Evolutionary conservation across 2,797 vertebrate genomes (phyloP), one percentile per base, ranked within the genome.

Genomic region (Leptoclinus maculatus): DNA sequence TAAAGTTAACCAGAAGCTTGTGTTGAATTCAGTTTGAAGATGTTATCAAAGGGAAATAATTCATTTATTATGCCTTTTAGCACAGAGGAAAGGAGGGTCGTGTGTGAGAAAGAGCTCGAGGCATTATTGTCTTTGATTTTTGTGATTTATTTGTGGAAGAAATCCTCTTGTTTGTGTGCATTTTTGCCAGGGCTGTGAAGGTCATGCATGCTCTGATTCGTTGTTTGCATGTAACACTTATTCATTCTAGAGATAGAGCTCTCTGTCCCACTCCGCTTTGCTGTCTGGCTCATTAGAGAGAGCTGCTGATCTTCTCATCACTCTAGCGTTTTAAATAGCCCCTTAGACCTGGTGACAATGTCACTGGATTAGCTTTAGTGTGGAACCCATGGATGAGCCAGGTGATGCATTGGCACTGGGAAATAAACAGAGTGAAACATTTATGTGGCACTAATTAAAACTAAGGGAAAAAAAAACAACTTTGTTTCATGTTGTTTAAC

Each of bases 21-120:
- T 67, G 65, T 78, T 83, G 63, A 77, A 93, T 92, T 90, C 76
- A 70, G 80, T 91, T 90, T 90, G 87, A 90, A 90, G 89, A 77
- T 16, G 38, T 71, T 85, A 88, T 93, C 78, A 81, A 88, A 87
- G 84, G 62, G 54, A 70, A 80, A 64, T 87, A 51, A 85, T 78
- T 89, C 25, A 91, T 92, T 91, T 85, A 87, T 80, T 76, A 82
- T 74, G 79, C 76, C 66, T 80, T 87, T 83, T 79, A 43, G 72
- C 75, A 71, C 49, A 25, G 66, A 76, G 62, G 49, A 78, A 77
- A 75, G 47, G 53, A 74, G 62, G 51, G 65, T 53, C 66, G 23
- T 23, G 57, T 60, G 60, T 58, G 68, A 74, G 43, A 41, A 56
- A 56, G 66, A 3, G 74, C 78, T 71, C 14, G 12, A 71, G 69